phyloP scores from a whole-genome alignment of 1,140 invertebrate species.

The Zophobas morio region DNA sequence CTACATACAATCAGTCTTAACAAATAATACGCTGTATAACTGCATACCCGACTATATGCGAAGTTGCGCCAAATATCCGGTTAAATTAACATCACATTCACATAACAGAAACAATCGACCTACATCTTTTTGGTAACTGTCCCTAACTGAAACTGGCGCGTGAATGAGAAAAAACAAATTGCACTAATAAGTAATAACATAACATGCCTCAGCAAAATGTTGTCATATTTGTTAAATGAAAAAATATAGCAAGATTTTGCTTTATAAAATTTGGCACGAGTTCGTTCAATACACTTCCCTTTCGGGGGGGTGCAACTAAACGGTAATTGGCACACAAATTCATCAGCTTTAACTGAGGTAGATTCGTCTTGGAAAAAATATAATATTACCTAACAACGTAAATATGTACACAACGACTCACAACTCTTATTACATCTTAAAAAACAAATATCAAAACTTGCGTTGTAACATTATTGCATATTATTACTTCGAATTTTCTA shows the following conservation, averaged over 20 bases:
- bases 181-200: slow-evolving; percentile 44
- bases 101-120: slow-evolving; percentile 49
- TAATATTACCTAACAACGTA: slow-evolving; percentile 58
- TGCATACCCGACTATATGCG: slow-evolving; percentile 43
- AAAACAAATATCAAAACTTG: slow-evolving; percentile 63
- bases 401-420: slow-evolving; percentile 56
- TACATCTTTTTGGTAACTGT: slow-evolving; percentile 47
- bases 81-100: slow-evolving; percentile 47
- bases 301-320: slow-evolving; percentile 41
- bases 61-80: slow-evolving; percentile 26
- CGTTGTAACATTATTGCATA: slow-evolving; percentile 64
- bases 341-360: slow-evolving; percentile 63
- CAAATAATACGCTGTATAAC: slow-evolving; percentile 60
- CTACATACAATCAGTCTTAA: slow-evolving; percentile 61
- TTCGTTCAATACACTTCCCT: slow-evolving; percentile 35
- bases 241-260: slow-evolving; percentile 49
- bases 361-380: slow-evolving; percentile 62
- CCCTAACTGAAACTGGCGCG: slow-evolving; percentile 44
- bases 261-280: slow-evolving; percentile 50
- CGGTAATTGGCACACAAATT: slow-evolving; percentile 62
- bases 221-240: slow-evolving; percentile 40
- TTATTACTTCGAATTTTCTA: slow-evolving; percentile 60
- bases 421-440: slow-evolving; percentile 56
- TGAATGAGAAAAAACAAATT: slow-evolving; percentile 30
- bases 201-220: slow-evolving; percentile 23